Percentiles rank a stretch among this genome's conserved stretches.
phyloP scores from a whole-genome alignment of 1,140 invertebrate species.

The Eciton burchellii region DNA sequence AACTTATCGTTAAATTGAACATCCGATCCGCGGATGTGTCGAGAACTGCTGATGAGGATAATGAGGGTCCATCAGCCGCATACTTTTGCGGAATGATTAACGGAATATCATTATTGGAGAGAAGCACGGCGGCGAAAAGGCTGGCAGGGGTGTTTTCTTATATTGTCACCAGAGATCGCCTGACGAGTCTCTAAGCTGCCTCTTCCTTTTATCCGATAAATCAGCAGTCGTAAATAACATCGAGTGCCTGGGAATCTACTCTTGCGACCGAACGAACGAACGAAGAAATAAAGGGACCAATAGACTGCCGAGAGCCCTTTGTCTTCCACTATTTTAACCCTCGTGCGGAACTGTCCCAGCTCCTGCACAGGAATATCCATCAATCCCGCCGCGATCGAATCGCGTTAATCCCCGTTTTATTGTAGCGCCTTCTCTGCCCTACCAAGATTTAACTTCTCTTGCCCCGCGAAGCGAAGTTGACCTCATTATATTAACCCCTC shows the following conservation, averaged over 20 bases:
- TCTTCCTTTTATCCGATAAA: conserved; percentile 84
- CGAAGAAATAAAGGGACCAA: conserved; percentile 81
- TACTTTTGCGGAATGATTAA: conserved; percentile 24
- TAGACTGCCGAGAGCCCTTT: conserved; percentile 78
- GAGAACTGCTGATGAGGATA: neutral
- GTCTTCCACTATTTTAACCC: conserved; percentile 80
- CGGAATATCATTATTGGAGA: conserved; percentile 21
- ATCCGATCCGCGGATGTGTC: neutral
- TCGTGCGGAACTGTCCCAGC: conserved; percentile 46
- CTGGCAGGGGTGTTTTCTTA: conserved; percentile 70
- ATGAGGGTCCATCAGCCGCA: neutral
- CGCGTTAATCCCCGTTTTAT: conserved; percentile 62
- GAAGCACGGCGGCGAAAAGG: conserved; percentile 67
- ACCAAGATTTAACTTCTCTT: neutral
- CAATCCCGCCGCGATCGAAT: conserved; percentile 74
- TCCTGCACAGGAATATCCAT: conserved; percentile 72
- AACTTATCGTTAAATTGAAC: neutral
- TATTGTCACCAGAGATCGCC: conserved; percentile 77
- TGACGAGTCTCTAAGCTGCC: conserved; percentile 78
- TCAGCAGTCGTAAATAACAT: conserved; percentile 85
- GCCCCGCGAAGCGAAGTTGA: neutral
- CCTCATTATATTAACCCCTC: neutral
- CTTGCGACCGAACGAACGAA: conserved; percentile 66
- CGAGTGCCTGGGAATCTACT: conserved; percentile 78
- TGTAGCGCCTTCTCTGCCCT: neutral